Evolutionary conservation across 1,140 invertebrate genomes (phyloP).

Genomic region (Chironomus striatipennis): DNA sequence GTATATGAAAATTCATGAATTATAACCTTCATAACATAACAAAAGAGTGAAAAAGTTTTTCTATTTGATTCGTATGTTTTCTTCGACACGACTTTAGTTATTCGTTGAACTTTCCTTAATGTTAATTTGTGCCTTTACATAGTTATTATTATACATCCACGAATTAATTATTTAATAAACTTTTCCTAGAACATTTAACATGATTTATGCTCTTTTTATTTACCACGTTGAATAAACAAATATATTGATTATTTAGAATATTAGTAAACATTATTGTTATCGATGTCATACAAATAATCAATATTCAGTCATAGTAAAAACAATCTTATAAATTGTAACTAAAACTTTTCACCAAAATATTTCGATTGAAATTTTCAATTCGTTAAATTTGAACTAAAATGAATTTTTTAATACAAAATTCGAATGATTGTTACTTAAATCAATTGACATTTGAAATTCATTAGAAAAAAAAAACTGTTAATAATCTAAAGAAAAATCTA

Average conservation of each 20-base stretch:
- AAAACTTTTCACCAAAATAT: too few relatives aligned
- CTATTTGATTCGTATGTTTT: too few relatives aligned
- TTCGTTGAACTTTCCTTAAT: background rate
- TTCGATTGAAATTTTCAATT: too few relatives aligned
- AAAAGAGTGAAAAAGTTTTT: too few relatives aligned
- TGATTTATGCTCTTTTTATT: background rate
- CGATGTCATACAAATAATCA: too few relatives aligned
- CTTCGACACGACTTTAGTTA: background rate
- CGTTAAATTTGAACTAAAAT: background rate
- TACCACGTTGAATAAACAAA: background rate
- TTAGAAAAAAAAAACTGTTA: background rate
- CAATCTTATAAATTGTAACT: too few relatives aligned
- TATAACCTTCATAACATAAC: too few relatives aligned
- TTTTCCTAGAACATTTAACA: background rate
- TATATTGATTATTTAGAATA: too few relatives aligned
- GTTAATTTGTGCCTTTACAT: background rate
- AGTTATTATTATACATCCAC: background rate
- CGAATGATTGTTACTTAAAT: background rate
- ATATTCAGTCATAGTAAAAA: too few relatives aligned
- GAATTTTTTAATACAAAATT: background rate
- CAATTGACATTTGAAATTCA: background rate
- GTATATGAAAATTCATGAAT: too few relatives aligned
- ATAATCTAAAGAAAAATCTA: background rate
- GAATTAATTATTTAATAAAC: background rate
- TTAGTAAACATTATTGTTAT: too few relatives aligned